A percentile compares a stretch with the other conserved stretches of the same genome.
Conservation (phyloP, 2,888 invertebrate species). For the Andrena haemorrhoa region DNA sequence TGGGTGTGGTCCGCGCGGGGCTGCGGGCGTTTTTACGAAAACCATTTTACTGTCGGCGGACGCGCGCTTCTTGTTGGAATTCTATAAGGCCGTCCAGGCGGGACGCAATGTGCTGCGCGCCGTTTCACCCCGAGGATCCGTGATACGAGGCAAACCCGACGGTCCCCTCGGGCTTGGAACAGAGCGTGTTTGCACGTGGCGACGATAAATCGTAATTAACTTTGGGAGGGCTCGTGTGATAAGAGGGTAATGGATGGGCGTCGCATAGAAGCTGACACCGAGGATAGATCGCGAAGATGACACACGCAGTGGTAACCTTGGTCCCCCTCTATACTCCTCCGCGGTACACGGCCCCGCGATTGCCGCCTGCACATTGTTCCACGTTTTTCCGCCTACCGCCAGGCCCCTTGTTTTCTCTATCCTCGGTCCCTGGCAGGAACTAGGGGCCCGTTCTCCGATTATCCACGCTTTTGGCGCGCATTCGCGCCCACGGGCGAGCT, state of each 20-base stretch:
- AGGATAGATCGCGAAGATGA: not conserved
- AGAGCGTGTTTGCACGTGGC: constrained; percentile 9
- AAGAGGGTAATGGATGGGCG: constrained; percentile 1
- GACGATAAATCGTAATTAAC: constrained; percentile 57
- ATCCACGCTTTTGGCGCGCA: constrained; percentile 60
- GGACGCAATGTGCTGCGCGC: constrained; percentile 35
- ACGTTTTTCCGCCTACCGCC: constrained; percentile 19
- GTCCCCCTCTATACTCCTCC: constrained; percentile 18
- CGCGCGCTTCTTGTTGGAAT: constrained; percentile 68
- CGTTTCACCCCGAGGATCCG: constrained; percentile 30
- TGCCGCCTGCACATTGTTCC: constrained; percentile 39
- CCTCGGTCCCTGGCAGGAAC: constrained; percentile 18
- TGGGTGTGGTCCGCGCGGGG: constrained; percentile 72
- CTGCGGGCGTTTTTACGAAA: constrained; percentile 60
- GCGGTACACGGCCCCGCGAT: constrained; percentile 39
- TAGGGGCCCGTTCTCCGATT: constrained; percentile 60
- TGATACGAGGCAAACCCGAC: constrained; percentile 33
- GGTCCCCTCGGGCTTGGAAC: constrained; percentile 31
- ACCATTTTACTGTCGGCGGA: constrained; percentile 69
- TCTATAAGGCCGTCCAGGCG: constrained; percentile 48
- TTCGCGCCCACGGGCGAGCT: constrained; percentile 57
- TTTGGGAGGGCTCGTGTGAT: constrained; percentile 7
- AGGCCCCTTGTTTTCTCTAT: constrained; percentile 19
- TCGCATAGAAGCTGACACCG: not conserved
- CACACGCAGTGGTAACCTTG: not conserved